Evolutionary conservation across 2,797 vertebrate genomes (phyloP).

Genomic region (Sebastolobus alascanus): DNA sequence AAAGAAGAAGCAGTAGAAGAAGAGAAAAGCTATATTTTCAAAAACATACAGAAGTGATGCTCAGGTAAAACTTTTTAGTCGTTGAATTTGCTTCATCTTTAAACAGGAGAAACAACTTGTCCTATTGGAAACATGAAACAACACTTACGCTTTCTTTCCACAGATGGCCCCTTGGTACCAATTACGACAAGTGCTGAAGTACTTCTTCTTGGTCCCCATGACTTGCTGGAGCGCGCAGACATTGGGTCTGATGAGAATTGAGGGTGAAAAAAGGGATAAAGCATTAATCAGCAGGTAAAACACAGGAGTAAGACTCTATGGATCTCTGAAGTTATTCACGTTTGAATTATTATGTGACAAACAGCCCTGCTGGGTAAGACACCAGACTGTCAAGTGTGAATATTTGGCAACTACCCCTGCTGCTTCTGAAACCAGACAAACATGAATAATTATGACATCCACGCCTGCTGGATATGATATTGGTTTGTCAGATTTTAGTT

Average conservation of each 20-base stretch:
- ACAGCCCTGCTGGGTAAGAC: constrained; percentile 13
- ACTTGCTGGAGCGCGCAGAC: constrained; percentile 98
- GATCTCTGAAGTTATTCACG: constrained; percentile 12
- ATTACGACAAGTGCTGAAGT: constrained; percentile 98
- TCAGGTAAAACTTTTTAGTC: constrained; percentile 27
- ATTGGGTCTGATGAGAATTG: constrained; percentile 87
- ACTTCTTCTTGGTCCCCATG: constrained; percentile 97
- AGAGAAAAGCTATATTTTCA: constrained; percentile 3
- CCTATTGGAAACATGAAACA: constrained; percentile 46
- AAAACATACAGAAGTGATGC: background rate
- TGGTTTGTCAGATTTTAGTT: background rate
- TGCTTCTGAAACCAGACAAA: constrained; percentile 23
- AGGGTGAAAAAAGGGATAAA: constrained; percentile 26
- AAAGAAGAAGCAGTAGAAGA: constrained; percentile 12
- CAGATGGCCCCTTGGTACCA: constrained; percentile 97
- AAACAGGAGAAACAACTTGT: constrained; percentile 17
- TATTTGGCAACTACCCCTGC: constrained; percentile 21
- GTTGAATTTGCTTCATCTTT: constrained; percentile 12
- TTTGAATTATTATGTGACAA: constrained; percentile 24
- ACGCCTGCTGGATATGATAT: constrained; percentile 3
- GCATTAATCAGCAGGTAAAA: constrained; percentile 30
- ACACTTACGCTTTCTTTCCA: constrained; percentile 97
- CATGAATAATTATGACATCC: constrained; percentile 32
- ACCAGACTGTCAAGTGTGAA: constrained; percentile 16
- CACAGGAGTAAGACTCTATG: background rate